Percentiles rank a stretch among this genome's conserved stretches.
These are phyloP conservation scores for Xiphorhynchus erythropygius DNA, from an alignment of 2,797 vertebrate species.

Conservation along the genomic window DNA sequence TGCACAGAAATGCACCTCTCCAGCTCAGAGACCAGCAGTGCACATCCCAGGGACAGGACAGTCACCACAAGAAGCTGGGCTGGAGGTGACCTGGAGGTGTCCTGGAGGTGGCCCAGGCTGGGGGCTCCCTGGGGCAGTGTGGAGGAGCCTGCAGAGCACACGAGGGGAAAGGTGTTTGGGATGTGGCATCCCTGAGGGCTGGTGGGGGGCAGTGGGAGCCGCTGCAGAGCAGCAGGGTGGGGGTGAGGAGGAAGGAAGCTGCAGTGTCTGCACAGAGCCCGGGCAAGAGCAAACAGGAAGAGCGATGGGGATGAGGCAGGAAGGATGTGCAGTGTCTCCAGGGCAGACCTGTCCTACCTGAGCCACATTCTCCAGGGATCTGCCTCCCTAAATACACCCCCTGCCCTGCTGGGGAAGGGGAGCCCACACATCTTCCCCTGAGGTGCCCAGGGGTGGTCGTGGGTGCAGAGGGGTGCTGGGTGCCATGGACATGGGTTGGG, in stretches of 20 bases:
- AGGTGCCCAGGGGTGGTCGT: accelerated
- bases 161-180: accelerated
- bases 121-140: accelerated
- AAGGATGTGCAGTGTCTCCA: neutral
- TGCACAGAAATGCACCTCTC: neutral
- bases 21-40: neutral
- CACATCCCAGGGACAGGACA: accelerated
- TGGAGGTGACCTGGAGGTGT: neutral
- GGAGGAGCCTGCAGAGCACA: accelerated
- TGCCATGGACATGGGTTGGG: neutral
- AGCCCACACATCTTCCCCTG: accelerated
- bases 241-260: conserved; percentile 51
- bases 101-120: accelerated
- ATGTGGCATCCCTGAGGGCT: neutral
- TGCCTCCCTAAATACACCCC: neutral
- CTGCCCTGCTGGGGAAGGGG: neutral
- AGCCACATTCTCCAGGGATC: neutral
- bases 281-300: conserved; percentile 50
- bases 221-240: accelerated
- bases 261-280: neutral
- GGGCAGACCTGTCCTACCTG: neutral
- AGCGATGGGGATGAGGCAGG: neutral
- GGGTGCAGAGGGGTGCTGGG: neutral
- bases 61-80: neutral
- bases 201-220: neutral